Evolutionary conservation across 2,888 invertebrate species (phyloP).

Genomic region (Flexamia atlantica): DNA sequence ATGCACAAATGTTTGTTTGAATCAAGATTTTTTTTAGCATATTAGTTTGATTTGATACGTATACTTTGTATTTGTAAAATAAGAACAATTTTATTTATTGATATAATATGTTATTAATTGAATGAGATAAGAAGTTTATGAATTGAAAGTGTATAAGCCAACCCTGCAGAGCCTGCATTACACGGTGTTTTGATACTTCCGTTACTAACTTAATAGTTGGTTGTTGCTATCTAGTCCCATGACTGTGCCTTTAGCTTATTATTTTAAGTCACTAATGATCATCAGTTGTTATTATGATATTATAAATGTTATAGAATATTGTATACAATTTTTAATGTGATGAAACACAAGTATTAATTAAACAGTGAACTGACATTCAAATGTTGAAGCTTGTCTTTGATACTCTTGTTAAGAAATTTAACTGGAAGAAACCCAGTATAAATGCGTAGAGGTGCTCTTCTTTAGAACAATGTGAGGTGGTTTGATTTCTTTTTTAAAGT

Average conservation of each 20-base stretch:
- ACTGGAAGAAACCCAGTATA: conserved; percentile 16
- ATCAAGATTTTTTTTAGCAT: neutral
- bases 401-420: neutral
- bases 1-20: neutral
- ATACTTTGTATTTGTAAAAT: neutral
- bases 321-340: conserved; percentile 43
- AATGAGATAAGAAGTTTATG: neutral
- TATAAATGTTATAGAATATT: conserved; percentile 20
- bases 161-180: conserved; percentile 11
- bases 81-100: neutral
- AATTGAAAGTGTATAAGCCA: neutral
- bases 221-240: conserved; percentile 47
- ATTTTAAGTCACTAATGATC: conserved; percentile 4
- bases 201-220: conserved; percentile 4
- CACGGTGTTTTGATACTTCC: neutral
- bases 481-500: neutral
- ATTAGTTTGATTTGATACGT: neutral
- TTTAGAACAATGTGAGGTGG: neutral
- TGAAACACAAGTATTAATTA: conserved; percentile 21
- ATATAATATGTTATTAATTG: neutral
- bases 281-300: conserved; percentile 14
- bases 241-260: conserved; percentile 51
- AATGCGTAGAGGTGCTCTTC: conserved; percentile 26
- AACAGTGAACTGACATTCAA: neutral
- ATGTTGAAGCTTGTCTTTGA: neutral